Conservation (phyloP, 2,888 invertebrate genomes). For the Chrysomela aeneicollis region DNA sequence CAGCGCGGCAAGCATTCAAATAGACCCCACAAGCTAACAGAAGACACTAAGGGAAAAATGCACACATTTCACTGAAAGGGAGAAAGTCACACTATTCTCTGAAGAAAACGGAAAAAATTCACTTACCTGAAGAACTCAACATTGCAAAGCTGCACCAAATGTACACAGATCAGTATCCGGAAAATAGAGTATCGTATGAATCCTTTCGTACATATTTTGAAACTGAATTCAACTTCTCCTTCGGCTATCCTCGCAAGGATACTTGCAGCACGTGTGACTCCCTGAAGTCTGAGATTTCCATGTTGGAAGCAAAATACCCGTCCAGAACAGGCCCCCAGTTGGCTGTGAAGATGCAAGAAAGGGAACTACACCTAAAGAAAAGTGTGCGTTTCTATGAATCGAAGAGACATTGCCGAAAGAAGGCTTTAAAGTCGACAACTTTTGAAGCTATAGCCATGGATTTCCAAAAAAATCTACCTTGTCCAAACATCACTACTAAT, state of each 20-base stretch:
- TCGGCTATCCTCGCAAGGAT: conserved; percentile 33
- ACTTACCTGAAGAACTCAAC: conserved; percentile 24
- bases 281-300: conserved; percentile 7
- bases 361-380: conserved; percentile 6
- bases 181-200: conserved; percentile 30
- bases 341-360: not conserved
- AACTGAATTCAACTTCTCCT: conserved; percentile 33
- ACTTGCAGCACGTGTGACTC: conserved; percentile 31
- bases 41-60: conserved; percentile 1
- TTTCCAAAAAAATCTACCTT: not conserved
- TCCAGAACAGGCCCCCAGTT: not conserved
- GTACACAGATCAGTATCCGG: conserved; percentile 23
- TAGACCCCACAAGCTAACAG: conserved; percentile 1
- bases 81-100: not conserved
- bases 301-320: too few species aligned
- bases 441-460: not conserved
- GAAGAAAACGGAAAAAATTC: conserved; percentile 18
- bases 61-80: too few species aligned
- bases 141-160: conserved; percentile 22
- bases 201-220: conserved; percentile 30
- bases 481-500: not conserved
- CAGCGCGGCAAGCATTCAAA: not conserved
- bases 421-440: not conserved
- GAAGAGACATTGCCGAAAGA: conserved; percentile 12
- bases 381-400: not conserved